phyloP scores from a whole-genome alignment of 1,140 invertebrate species.

The Ruditapes philippinarum region DNA sequence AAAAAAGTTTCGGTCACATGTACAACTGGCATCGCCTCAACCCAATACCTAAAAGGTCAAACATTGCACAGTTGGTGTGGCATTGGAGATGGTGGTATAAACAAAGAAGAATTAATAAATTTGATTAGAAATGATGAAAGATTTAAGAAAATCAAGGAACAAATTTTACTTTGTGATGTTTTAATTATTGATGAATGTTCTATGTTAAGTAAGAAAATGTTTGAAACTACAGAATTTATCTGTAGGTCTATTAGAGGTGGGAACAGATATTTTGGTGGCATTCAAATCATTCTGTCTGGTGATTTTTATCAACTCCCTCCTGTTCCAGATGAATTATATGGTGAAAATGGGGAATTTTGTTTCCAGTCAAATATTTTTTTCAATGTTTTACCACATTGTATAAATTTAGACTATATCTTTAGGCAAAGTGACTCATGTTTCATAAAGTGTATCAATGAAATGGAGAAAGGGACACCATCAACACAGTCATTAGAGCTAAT shows the following conservation, averaged over 20 bases:
- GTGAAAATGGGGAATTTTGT: constrained; percentile 3
- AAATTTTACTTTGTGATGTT: background rate
- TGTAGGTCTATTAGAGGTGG: background rate
- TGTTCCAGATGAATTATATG: constrained; percentile 1
- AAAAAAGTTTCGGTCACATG: background rate
- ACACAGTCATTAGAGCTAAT: background rate
- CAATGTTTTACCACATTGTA: background rate
- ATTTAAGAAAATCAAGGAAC: background rate
- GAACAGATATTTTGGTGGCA: too few species aligned
- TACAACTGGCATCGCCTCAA: background rate
- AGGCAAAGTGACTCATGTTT: too few species aligned
- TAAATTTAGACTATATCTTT: background rate
- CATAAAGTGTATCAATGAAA: background rate
- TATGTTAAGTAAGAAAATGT: background rate
- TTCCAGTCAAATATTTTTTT: background rate
- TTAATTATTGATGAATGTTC: too few species aligned
- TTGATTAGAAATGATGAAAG: background rate
- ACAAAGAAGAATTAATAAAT: too few species aligned
- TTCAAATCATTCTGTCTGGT: too few species aligned
- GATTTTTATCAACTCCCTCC: too few species aligned
- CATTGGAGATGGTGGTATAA: too few species aligned
- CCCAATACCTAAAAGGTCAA: background rate
- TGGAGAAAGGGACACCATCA: background rate
- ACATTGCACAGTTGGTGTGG: background rate
- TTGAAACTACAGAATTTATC: background rate